Percentiles rank a stretch among this genome's conserved stretches.
These are phyloP conservation scores for Phlogophora meticulosa DNA, from an alignment of 2,888 invertebrate genomes.

Conservation along the genomic window DNA sequence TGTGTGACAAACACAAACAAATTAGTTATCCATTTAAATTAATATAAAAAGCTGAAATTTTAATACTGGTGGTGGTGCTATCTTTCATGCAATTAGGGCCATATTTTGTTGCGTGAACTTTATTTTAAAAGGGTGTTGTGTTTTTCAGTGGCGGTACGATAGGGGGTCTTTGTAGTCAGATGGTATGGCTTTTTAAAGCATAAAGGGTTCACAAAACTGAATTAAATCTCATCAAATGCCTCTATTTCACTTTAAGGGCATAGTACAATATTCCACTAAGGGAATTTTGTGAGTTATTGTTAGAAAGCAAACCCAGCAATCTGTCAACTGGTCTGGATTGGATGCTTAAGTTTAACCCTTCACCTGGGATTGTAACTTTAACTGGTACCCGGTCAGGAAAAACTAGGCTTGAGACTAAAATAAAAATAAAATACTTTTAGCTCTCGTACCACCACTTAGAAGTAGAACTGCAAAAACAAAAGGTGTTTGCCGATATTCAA, in stretches of 20 bases:
- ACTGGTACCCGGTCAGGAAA: no score
- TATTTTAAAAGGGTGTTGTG: not conserved
- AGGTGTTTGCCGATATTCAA: conserved; percentile 24
- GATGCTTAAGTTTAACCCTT: no score
- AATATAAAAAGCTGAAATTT: conserved; percentile 57
- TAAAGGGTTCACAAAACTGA: no score
- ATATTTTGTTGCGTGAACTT: conserved; percentile 20
- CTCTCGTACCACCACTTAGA: conserved; percentile 39
- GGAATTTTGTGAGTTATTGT: no score
- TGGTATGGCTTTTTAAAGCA: not conserved
- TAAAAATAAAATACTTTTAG: no score
- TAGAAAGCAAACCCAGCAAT: no score
- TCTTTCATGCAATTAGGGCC: conserved; percentile 64
- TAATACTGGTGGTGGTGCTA: conserved; percentile 59
- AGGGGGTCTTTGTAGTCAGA: not conserved
- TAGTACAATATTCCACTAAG: no score
- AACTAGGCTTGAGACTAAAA: no score
- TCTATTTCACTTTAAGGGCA: no score
- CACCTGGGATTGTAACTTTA: no score
- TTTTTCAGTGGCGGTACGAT: conserved; percentile 32
- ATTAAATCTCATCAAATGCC: no score
- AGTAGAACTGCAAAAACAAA: conserved; percentile 27
- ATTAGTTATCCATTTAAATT: conserved; percentile 86
- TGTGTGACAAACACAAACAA: conserved; percentile 93
- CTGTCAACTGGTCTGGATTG: no score